Conservation (phyloP, 2,888 invertebrate species). For the Pherbina coryleti region DNA sequence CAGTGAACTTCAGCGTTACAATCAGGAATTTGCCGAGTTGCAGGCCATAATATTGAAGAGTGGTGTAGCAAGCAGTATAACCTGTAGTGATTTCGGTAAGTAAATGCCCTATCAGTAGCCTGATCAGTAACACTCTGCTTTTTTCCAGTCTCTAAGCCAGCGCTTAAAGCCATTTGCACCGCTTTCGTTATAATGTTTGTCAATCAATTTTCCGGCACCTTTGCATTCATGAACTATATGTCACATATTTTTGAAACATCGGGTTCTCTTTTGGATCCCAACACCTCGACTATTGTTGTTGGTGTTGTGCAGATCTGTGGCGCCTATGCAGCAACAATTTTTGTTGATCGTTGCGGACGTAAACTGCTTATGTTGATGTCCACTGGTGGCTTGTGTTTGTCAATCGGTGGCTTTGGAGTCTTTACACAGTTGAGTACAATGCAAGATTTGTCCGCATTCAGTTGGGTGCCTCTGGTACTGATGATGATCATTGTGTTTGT, state of each 20-base stretch:
- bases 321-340: slow-evolving; percentile 58
- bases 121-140: not conserved
- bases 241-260: slow-evolving; percentile 62
- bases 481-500: slow-evolving; percentile 62
- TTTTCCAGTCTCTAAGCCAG: slow-evolving; percentile 55
- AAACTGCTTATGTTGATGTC: slow-evolving; percentile 62
- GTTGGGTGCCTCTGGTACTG: slow-evolving; percentile 61
- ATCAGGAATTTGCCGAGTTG: slow-evolving; percentile 55
- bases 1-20: not conserved
- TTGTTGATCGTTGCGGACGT: slow-evolving; percentile 63
- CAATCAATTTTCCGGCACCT: slow-evolving; percentile 61
- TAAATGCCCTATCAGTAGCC: not conserved
- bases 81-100: slow-evolving; percentile 60
- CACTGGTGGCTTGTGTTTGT: slow-evolving; percentile 56
- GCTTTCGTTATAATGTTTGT: slow-evolving; percentile 55
- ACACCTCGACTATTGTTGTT: slow-evolving; percentile 62
- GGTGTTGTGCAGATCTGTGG: slow-evolving; percentile 63
- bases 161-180: slow-evolving; percentile 56
- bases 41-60: slow-evolving; percentile 51
- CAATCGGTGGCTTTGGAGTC: slow-evolving; percentile 56
- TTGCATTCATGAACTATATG: slow-evolving; percentile 65
- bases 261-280: slow-evolving; percentile 59
- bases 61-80: slow-evolving; percentile 39
- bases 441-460: slow-evolving; percentile 51
- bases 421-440: slow-evolving; percentile 53